phyloP scores from a whole-genome alignment of 2,888 invertebrate genomes.

The Nebria salina region DNA sequence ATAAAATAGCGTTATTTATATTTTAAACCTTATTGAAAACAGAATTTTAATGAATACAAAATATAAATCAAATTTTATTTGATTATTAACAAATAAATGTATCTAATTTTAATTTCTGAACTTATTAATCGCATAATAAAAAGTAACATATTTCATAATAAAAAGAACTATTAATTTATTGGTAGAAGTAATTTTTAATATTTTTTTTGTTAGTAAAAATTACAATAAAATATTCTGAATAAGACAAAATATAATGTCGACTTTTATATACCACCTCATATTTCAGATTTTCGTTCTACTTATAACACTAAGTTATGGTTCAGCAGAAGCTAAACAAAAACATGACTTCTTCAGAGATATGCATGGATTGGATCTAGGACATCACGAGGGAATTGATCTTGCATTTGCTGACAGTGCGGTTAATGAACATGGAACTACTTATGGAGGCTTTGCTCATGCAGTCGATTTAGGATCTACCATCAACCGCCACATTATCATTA shows the following conservation, averaged over 20 bases:
- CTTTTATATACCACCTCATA: neutral
- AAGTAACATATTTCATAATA: too few relatives aligned
- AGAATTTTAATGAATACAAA: too few relatives aligned
- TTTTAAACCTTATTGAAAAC: too few relatives aligned
- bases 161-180: too few relatives aligned
- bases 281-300: slow-evolving; percentile 21
- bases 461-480: slow-evolving; percentile 51
- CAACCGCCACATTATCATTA: slow-evolving; percentile 42
- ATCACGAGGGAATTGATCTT: neutral
- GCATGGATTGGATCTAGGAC: slow-evolving; percentile 24
- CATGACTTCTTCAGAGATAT: slow-evolving; percentile 33
- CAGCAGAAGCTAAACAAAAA: slow-evolving; percentile 33
- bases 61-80: too few relatives aligned
- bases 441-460: slow-evolving; percentile 48
- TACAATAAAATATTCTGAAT: neutral
- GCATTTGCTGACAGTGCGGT: neutral
- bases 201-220: neutral
- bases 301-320: slow-evolving; percentile 13
- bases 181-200: too few relatives aligned
- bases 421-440: neutral
- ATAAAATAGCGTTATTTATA: too few relatives aligned
- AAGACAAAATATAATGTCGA: neutral
- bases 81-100: too few relatives aligned
- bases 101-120: too few relatives aligned
- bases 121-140: too few relatives aligned